Conservation (phyloP, 2,113 vertebrate species). For the Rallus limicola region DNA sequence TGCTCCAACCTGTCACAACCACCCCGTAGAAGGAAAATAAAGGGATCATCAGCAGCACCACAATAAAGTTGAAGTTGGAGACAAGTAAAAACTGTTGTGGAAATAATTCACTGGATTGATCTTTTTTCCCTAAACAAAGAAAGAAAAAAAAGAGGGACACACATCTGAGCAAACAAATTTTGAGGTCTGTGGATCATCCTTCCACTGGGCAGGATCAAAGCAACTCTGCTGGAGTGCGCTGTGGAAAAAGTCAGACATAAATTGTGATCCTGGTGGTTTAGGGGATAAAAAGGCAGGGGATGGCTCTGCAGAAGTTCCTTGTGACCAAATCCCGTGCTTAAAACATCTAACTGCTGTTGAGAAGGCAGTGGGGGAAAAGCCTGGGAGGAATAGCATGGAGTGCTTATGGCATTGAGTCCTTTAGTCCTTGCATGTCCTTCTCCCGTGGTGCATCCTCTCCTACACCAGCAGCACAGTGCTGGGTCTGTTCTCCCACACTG, state of each 20-base stretch:
- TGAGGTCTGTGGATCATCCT: not conserved
- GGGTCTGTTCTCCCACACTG: accelerated
- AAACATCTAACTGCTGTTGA: not conserved
- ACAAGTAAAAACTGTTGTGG: not conserved
- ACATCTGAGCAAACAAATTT: not conserved
- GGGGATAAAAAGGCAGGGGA: not conserved
- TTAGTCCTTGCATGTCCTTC: not conserved
- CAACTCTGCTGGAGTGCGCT: not conserved
- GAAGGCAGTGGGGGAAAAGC: not conserved
- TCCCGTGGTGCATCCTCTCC: no score
- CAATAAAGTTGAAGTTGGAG: not conserved
- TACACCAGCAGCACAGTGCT: accelerated
- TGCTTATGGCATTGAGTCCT: not conserved
- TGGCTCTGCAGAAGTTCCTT: not conserved
- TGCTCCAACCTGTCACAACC: not conserved
- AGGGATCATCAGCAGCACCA: not conserved
- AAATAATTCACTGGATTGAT: not conserved
- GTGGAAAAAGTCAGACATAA: not conserved
- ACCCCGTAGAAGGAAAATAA: not conserved
- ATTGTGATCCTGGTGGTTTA: not conserved
- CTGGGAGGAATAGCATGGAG: not conserved
- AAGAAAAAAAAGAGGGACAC: not conserved
- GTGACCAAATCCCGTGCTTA: not conserved
- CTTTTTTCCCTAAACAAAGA: not conserved
- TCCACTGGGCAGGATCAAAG: not conserved